Evolutionary conservation across 2,113 vertebrate genomes (phyloP).

Genomic region (Gasterosteus aculeatus): DNA sequence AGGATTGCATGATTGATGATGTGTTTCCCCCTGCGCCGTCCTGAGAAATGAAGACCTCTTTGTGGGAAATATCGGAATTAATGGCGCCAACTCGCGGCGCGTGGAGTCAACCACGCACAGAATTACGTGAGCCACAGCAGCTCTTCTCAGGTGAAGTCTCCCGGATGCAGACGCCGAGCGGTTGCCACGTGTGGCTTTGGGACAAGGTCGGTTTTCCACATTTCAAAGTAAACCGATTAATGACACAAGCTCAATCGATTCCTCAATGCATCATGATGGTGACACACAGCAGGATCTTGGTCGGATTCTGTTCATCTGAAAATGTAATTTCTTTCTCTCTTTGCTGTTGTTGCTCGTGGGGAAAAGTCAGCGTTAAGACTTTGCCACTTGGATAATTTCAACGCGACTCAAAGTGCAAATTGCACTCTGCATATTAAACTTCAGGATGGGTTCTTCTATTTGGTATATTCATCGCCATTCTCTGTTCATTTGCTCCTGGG

Average conservation of each 20-base stretch:
- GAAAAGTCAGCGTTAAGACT: too few species aligned
- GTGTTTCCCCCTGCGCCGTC: constrained; percentile 28
- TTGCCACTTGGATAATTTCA: too few species aligned
- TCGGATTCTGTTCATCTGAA: too few species aligned
- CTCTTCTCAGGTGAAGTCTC: constrained; percentile 12
- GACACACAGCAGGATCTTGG: too few species aligned
- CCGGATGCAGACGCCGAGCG: constrained; percentile 11
- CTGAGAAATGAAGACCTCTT: constrained; percentile 46
- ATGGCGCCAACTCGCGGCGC: constrained; percentile 16
- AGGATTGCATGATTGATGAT: constrained; percentile 58
- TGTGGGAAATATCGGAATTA: constrained; percentile 40
- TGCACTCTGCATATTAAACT: neutral
- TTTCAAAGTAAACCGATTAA: neutral
- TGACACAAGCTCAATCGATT: too few species aligned
- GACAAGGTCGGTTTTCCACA: constrained; percentile 21
- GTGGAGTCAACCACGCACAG: constrained; percentile 25
- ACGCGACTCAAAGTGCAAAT: too few species aligned
- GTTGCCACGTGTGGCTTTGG: neutral
- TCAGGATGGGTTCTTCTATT: neutral
- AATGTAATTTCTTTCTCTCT: too few species aligned
- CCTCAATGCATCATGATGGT: too few species aligned
- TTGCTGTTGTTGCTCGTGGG: too few species aligned
- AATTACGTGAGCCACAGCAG: constrained; percentile 7
- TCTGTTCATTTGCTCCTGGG: neutral
- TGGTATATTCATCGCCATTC: neutral